A percentile compares a stretch with the other conserved stretches of the same genome.
These are phyloP conservation scores for Coremacera marginata DNA, from an alignment of 2,888 invertebrate species.

Conservation along the genomic window DNA sequence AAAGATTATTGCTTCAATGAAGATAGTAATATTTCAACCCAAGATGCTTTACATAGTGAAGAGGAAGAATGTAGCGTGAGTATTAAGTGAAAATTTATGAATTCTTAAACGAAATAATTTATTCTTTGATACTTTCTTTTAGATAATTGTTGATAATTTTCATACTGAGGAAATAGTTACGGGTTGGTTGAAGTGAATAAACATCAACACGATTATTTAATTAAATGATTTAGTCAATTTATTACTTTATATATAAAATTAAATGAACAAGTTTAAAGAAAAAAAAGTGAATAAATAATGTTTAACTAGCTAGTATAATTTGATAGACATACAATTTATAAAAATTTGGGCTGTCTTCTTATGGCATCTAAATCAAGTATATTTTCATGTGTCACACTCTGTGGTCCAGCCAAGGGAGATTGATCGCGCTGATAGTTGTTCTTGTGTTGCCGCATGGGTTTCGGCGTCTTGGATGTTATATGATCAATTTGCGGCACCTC, in stretches of 20 bases:
- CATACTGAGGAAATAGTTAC: conserved; percentile 66
- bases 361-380: conserved; percentile 63
- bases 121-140: conserved; percentile 16
- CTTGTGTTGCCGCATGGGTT: conserved; percentile 37
- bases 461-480: background rate
- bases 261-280: background rate
- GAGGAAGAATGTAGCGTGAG: conserved; percentile 48
- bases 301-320: background rate
- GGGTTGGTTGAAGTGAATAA: conserved; percentile 58
- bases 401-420: conserved; percentile 31
- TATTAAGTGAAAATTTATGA: too few relatives aligned
- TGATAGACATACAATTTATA: conserved; percentile 46
- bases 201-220: background rate
- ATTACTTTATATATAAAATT: background rate
- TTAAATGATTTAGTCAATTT: background rate
- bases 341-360: conserved; percentile 62
- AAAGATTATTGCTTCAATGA: conserved; percentile 49
- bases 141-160: conserved; percentile 64
- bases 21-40: conserved; percentile 55
- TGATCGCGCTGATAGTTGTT: conserved; percentile 42
- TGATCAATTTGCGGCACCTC: conserved; percentile 45
- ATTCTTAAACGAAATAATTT: background rate
- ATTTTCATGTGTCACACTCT: conserved; percentile 44
- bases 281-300: background rate
- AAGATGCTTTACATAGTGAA: conserved; percentile 59